Evolutionary conservation across 1,140 invertebrate genomes (phyloP), one percentile per base, ranked within the genome.

Genomic region (Euglossa dilemma): DNA sequence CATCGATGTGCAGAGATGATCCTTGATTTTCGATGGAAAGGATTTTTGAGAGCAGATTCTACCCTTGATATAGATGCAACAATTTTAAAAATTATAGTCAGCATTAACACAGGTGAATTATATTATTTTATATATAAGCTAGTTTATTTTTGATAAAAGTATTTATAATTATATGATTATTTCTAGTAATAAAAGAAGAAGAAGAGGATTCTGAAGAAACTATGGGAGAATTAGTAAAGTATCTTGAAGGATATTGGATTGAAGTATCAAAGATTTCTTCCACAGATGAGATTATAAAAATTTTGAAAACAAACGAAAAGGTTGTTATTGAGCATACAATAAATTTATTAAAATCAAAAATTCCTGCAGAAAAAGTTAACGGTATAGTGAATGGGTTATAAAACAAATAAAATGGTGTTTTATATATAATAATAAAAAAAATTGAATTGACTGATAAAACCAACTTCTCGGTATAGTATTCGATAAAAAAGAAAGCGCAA

Each of bases 201-300:
- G 59, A 79, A 36, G 54, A 90, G 61, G 69, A 85, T 75, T 28
- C 56, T 0, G 71, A 87, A 47, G 77, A 88, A 57, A 64, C 73
- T 20, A 76, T 81, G 18, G 81, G 67, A 43, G 83, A 86, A 61
- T 70, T 92, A 57, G 79, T 79, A 14, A 71, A 87, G 43, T 90
- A 86, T 57, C 77, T 89, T n/a, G 72, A 71, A 69, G 88, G 82
- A 66, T 92, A 91, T 80, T 93, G 91, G 89, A 67, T 87, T 3
- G 83, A 91, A 52, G 87, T 79, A 57, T 74, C 91, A 54, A 70
- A 56, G 28, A 56, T 84, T 25, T 86, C 85, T n/a, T 80, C 85
- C 7, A 63, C 57, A 6, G 64, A 87, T 25, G 75, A 92, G 45
- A 76, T 91, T 45, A 18, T 79, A 70, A 61, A 89, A 72, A 85